phyloP scores from a whole-genome alignment of 2,888 invertebrate genomes.

The Busseola fusca region DNA sequence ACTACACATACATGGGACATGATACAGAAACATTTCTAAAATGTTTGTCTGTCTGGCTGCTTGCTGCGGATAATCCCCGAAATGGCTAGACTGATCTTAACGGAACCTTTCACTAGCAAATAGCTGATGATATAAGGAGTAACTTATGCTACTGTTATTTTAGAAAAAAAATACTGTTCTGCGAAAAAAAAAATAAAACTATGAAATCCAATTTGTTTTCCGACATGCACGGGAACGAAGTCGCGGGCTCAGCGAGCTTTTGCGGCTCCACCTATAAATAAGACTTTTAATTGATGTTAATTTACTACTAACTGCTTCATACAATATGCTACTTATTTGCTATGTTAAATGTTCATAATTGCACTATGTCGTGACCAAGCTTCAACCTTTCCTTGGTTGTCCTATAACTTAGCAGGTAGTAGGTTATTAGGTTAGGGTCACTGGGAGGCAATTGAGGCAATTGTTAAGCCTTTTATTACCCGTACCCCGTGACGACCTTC shows the following conservation, averaged over 20 bases:
- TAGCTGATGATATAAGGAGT: background rate
- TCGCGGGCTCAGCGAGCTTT: background rate
- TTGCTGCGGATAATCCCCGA: background rate
- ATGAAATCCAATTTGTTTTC: background rate
- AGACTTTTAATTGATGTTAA: background rate
- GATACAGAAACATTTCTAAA: no score
- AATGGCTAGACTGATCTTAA: background rate
- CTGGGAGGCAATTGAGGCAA: background rate
- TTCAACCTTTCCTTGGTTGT: constrained; percentile 10
- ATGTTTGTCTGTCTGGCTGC: background rate
- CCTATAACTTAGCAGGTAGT: constrained; percentile 1
- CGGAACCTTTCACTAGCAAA: background rate
- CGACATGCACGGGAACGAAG: background rate
- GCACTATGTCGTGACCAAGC: constrained; percentile 26
- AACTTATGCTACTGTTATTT: background rate
- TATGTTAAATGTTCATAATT: constrained; percentile 31
- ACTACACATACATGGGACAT: no score
- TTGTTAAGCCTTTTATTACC: constrained; percentile 11
- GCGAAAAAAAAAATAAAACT: background rate
- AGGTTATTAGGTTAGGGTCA: constrained; percentile 26
- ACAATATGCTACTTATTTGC: background rate
- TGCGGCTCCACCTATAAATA: background rate
- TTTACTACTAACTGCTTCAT: background rate
- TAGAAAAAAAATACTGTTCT: background rate
- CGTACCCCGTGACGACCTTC: constrained; percentile 1